A percentile compares a stretch with the other conserved stretches of the same genome.
Conservation (phyloP, 2,888 invertebrate species). For the Horisme vitalbata region DNA sequence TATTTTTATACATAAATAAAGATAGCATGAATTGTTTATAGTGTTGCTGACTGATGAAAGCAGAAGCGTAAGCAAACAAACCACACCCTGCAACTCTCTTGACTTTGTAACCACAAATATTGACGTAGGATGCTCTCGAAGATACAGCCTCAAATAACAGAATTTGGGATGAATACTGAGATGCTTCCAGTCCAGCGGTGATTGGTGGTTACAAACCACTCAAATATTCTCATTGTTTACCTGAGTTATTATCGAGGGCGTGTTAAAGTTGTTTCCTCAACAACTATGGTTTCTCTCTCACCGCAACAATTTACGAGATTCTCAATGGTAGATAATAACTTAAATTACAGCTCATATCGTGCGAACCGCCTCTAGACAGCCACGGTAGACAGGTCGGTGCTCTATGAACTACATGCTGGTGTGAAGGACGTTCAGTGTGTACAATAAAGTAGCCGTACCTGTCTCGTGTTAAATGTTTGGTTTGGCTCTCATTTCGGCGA, state of each 20-base stretch:
- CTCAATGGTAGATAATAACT: slow-evolving; percentile 64
- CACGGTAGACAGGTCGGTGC: slow-evolving; percentile 19
- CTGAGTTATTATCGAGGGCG: slow-evolving; percentile 52
- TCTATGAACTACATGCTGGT: slow-evolving; percentile 15
- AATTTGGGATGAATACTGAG: slow-evolving; percentile 57
- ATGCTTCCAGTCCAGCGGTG: slow-evolving; percentile 60
- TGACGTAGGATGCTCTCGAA: slow-evolving; percentile 66
- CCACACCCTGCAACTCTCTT: slow-evolving; percentile 49
- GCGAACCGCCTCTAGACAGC: slow-evolving; percentile 41
- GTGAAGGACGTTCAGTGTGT: slow-evolving; percentile 33
- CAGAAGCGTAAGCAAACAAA: slow-evolving; percentile 41
- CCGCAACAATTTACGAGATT: slow-evolving; percentile 56
- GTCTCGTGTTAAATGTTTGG: slow-evolving; percentile 56
- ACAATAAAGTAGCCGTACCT: slow-evolving; percentile 46
- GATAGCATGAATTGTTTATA: slow-evolving; percentile 43
- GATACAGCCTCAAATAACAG: slow-evolving; percentile 66
- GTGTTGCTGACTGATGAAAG: slow-evolving; percentile 34
- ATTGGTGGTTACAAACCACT: slow-evolving; percentile 61
- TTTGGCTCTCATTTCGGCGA: slow-evolving; percentile 73
- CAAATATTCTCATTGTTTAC: slow-evolving; percentile 66
- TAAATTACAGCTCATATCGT: slow-evolving; percentile 58
- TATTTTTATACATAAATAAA: too few relatives aligned
- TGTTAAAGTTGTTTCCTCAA: slow-evolving; percentile 35
- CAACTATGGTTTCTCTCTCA: slow-evolving; percentile 36
- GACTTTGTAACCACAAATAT: slow-evolving; percentile 63